phyloP scores from a whole-genome alignment of 2,797 vertebrate genomes.

The Mallotus villosus region DNA sequence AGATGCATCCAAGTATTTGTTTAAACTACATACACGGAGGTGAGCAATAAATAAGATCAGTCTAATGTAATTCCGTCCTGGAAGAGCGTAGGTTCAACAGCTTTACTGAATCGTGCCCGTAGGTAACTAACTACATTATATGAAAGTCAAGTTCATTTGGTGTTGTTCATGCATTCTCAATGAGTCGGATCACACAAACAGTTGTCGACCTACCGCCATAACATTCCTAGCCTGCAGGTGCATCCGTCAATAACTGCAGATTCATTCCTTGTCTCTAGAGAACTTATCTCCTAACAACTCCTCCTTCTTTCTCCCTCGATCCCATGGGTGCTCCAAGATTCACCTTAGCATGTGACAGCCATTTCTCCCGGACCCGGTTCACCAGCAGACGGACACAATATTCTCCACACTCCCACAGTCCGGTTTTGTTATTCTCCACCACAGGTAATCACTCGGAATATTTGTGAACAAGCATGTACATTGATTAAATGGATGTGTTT shows the following conservation, averaged over 20 bases:
- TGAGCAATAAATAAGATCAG: no score
- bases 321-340: constrained; percentile 35
- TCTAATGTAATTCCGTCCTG: no score
- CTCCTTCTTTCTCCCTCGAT: neutral
- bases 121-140: no score
- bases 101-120: no score
- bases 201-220: no score
- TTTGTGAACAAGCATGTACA: neutral
- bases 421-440: neutral
- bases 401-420: neutral
- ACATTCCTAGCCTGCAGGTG: no score
- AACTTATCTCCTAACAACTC: neutral
- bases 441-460: neutral
- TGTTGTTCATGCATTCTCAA: no score
- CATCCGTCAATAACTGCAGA: neutral
- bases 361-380: neutral
- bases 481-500: neutral
- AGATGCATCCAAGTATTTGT: no score
- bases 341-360: neutral
- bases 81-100: no score
- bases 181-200: no score
- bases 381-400: neutral
- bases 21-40: no score
- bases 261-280: neutral
- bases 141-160: no score